These are phyloP conservation scores for Psittacus erithacus DNA, from an alignment of 2,113 vertebrate species.

Conservation along the genomic window DNA sequence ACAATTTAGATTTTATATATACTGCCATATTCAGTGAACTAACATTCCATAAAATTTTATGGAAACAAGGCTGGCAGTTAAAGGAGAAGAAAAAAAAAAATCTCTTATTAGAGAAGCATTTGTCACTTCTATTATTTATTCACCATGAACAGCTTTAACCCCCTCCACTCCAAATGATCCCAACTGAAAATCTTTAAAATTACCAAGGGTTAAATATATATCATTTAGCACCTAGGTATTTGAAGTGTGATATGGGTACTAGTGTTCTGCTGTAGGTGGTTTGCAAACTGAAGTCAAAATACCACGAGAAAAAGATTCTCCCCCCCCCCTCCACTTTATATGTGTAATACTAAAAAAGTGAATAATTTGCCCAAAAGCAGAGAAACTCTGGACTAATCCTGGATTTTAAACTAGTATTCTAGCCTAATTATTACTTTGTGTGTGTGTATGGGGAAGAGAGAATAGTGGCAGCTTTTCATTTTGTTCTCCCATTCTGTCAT, in stretches of 20 bases:
- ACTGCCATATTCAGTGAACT: neutral
- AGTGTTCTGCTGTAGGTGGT: neutral
- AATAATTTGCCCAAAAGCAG: neutral
- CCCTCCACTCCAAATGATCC: neutral
- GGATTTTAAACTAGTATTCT: neutral
- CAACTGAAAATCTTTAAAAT: neutral
- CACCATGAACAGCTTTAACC: neutral
- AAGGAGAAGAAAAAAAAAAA: neutral
- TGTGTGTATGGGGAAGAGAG: neutral
- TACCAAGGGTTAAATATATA: neutral
- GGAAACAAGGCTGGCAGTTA: neutral
- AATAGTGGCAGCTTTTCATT: neutral
- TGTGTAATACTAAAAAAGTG: neutral
- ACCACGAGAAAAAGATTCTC: neutral
- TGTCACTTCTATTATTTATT: neutral
- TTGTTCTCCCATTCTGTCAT: neutral
- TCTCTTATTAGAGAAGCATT: neutral
- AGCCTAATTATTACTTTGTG: neutral
- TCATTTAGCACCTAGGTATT: neutral
- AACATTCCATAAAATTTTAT: neutral
- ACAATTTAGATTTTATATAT: neutral
- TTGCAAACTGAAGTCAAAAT: neutral
- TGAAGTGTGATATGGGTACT: neutral
- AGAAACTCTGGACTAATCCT: neutral
- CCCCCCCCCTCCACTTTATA: neutral